Conservation (phyloP, 2,888 invertebrate genomes). For the Melangyna quadrimaculata region DNA sequence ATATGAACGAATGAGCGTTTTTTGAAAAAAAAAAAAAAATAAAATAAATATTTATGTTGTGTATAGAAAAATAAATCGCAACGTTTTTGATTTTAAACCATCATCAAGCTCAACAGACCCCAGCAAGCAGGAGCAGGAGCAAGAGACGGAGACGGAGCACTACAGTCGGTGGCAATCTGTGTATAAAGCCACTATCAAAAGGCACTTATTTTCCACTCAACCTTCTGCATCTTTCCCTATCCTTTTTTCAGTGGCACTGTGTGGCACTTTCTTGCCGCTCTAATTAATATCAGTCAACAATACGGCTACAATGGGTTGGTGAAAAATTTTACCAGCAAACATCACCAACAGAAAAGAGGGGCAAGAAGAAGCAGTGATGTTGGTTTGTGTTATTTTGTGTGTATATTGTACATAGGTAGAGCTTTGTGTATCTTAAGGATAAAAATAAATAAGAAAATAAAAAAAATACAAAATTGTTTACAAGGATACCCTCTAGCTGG, state of each 20-base stretch:
- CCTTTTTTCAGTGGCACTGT: conserved; percentile 16
- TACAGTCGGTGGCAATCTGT: conserved; percentile 1
- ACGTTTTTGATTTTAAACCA: conserved; percentile 39
- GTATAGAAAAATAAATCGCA: neutral
- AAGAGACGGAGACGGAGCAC: too few species aligned
- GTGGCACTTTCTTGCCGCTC: conserved; percentile 75
- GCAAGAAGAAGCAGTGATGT: neutral
- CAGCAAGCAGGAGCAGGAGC: too few species aligned
- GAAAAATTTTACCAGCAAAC: conserved; percentile 43
- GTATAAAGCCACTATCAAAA: conserved; percentile 30
- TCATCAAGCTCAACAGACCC: conserved; percentile 8
- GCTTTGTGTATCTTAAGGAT: conserved; percentile 31
- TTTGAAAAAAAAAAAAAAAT: neutral
- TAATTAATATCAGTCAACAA: conserved; percentile 75
- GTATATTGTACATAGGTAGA: neutral
- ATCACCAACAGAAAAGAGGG: neutral
- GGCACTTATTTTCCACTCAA: conserved; percentile 40
- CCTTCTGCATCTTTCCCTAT: conserved; percentile 19
- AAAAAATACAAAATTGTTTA: neutral
- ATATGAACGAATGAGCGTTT: neutral
- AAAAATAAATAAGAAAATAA: conserved; percentile 31
- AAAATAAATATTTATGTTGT: neutral
- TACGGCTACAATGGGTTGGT: conserved; percentile 44
- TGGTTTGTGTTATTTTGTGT: neutral
- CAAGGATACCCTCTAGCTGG: conserved; percentile 30